phyloP scores from a whole-genome alignment of 92 coral and sea anemone genomes.

The Siderastrea siderea region DNA sequence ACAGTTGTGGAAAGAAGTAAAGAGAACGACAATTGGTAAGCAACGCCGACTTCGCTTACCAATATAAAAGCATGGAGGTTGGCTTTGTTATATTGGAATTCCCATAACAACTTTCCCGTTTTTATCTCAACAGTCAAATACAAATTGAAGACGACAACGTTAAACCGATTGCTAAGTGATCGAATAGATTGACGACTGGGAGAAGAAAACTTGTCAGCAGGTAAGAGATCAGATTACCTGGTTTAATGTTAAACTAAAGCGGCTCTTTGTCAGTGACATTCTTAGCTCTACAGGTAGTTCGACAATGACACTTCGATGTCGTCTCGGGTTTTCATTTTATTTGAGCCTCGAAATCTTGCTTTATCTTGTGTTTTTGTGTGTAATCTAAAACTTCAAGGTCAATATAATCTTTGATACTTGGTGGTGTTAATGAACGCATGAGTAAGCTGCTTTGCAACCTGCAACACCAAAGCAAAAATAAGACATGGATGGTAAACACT shows the following conservation, averaged over 20 bases:
- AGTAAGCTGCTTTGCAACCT: constrained; percentile 23
- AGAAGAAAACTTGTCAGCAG: background rate
- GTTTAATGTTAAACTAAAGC: background rate
- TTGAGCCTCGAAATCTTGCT: background rate
- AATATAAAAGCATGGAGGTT: background rate
- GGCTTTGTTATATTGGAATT: background rate
- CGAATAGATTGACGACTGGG: constrained; percentile 1
- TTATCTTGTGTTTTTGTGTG: background rate
- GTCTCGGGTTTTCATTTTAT: background rate
- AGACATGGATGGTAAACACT: background rate
- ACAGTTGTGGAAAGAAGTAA: constrained; percentile 81
- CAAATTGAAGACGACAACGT: constrained; percentile 62
- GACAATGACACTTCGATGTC: background rate
- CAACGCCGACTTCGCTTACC: background rate
- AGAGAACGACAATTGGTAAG: constrained; percentile 97
- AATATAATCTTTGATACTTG: background rate
- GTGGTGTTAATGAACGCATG: background rate
- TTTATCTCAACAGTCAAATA: constrained; percentile 58
- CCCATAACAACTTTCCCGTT: background rate
- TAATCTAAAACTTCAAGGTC: background rate
- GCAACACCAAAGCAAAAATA: background rate
- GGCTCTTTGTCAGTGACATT: background rate
- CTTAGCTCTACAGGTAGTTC: background rate
- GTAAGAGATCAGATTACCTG: background rate
- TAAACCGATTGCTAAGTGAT: constrained; percentile 37